These are phyloP conservation scores for Pagetopsis macropterus DNA, from an alignment of 2,797 vertebrate species.

Conservation along the genomic window DNA sequence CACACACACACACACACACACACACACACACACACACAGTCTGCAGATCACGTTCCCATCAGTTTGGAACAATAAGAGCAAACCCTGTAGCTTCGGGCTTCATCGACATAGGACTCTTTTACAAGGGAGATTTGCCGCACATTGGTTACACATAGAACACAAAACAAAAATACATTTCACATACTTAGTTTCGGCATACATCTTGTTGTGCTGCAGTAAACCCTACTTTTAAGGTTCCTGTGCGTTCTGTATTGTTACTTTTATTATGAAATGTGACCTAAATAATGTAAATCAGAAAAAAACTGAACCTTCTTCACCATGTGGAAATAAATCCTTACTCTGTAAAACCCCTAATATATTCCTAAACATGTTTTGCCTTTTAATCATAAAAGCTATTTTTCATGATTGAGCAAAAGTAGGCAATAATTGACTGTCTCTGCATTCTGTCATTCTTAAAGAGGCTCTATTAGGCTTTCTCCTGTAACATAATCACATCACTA, in stretches of 20 bases:
- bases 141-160: too few species aligned
- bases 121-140: too few species aligned
- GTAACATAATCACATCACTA: too few species aligned
- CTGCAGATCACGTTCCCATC: background rate
- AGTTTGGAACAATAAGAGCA: background rate
- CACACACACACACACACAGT: too few species aligned
- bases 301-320: background rate
- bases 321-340: too few species aligned
- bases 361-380: background rate
- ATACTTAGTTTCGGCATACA: background rate
- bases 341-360: background rate
- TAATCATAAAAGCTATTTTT: background rate
- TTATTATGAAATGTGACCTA: background rate
- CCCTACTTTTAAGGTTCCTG: background rate
- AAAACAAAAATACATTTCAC: background rate
- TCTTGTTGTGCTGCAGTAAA: background rate
- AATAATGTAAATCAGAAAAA: background rate
- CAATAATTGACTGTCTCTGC: background rate
- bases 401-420: too few species aligned
- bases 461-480: too few species aligned
- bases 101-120: background rate
- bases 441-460: background rate
- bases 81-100: background rate
- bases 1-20: too few species aligned
- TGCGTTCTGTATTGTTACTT: background rate